Conservation (phyloP, 2,113 vertebrate species). For the Paramisgurnus dabryanus region DNA sequence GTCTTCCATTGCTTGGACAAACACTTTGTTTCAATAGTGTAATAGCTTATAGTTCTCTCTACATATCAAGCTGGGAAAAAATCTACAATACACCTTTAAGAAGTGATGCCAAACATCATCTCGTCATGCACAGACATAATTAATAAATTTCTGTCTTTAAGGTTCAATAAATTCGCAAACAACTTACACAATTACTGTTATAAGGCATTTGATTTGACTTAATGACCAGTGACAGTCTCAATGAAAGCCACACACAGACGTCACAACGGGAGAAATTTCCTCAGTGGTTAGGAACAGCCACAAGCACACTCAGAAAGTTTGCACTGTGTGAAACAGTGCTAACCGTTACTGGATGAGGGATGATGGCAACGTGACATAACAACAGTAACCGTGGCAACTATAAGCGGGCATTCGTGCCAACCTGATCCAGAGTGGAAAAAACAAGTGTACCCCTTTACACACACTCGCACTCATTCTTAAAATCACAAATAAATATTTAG, state of each 20-base stretch:
- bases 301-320: constrained; percentile 17
- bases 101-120: neutral
- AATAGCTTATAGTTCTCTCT: too few relatives aligned
- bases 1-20: too few relatives aligned
- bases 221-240: constrained; percentile 23
- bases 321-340: constrained; percentile 51
- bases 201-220: constrained; percentile 30
- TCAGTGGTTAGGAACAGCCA: neutral
- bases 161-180: neutral
- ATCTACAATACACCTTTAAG: too few relatives aligned
- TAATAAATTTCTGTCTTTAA: neutral
- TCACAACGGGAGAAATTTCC: constrained; percentile 31
- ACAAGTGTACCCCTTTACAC: constrained; percentile 54
- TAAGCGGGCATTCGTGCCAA: constrained; percentile 77
- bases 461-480: neutral
- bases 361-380: constrained; percentile 68
- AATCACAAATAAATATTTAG: neutral
- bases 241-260: constrained; percentile 18
- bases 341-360: constrained; percentile 68
- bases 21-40: too few relatives aligned
- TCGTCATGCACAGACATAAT: neutral
- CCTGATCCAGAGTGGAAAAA: constrained; percentile 74
- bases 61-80: too few relatives aligned
- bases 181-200: constrained; percentile 4
- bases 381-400: constrained; percentile 82